Base-by-base conservation (phyloP, 2,113 vertebrate species). In the Cairina moschata region DNA sequence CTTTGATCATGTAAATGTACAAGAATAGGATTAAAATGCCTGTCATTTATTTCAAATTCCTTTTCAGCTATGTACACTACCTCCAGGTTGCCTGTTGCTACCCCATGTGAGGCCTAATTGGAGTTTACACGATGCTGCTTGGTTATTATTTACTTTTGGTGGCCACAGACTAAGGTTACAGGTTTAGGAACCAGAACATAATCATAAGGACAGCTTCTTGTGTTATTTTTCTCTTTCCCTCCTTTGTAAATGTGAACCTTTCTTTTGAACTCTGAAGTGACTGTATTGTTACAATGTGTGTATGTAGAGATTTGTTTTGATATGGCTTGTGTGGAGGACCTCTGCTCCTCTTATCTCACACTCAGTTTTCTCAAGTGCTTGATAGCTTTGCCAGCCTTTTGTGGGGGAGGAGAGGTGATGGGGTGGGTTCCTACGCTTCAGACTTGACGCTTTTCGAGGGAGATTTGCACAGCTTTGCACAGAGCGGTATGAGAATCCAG, bases 231-330 rank as follows among this genome's bases (percentile, higher is more conserved):
- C 86, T 63, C 67, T 13, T 58, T 82, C 74, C 56, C 88, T 83
- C 91, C 91, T 88, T 74, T 59, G 90, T 96, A 79, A 95, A 58
- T 91, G 95, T 96, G 94, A 91, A 69, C 46, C 88, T 93, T 93
- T 95, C 67, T 95, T 94, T 52, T 71, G 71, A 95, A 91, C 76
- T 80, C 66, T 93, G 91, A 91, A 81, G 88, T 97, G 94, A 88
- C 72, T 46, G 72, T 91, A 42, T 95, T 0, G 72, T 93, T 93
- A 54, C 46, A 86, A 88, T 50, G 60, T 96, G 83, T 80, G 95
- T 96, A 79, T 66, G 76, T 83, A 86, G 91, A 75, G 4, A 78
- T 80, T 93, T 80, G 83, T 83, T 83, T 96, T 94, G 78, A 94
- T 88, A 91, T 72, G 46, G 74, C 86, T 93, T 76, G 72, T 93